Conservation (phyloP, 2,113 vertebrate species). For the Entelurus aequoreus region DNA sequence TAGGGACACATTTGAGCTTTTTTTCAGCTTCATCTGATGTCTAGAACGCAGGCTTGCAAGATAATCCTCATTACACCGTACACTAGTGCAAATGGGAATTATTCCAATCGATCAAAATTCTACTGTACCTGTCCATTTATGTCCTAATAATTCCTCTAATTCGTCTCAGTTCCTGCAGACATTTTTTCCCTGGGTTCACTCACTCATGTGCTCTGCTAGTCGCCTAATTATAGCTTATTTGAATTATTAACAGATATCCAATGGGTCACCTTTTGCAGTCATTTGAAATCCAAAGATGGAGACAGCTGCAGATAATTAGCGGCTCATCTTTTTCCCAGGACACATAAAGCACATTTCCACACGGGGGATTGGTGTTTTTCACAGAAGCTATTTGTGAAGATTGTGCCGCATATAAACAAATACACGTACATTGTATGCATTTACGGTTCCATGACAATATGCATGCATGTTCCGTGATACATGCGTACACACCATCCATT, state of each 20-base stretch:
- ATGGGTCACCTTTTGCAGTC: slow-evolving; percentile 5
- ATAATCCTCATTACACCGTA: slow-evolving; percentile 29
- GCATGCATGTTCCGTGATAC: slow-evolving; percentile 11
- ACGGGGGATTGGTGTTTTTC: slow-evolving; percentile 10
- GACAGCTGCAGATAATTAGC: slow-evolving; percentile 44
- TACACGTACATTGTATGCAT: slow-evolving; percentile 16
- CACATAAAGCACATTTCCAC: slow-evolving; percentile 15
- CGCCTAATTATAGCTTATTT: slow-evolving; percentile 6
- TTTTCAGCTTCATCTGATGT: slow-evolving; percentile 4
- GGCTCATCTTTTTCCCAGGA: slow-evolving; percentile 25
- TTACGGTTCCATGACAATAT: slow-evolving; percentile 27
- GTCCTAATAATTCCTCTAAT: neutral
- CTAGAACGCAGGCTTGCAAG: slow-evolving; percentile 12
- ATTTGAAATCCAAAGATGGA: slow-evolving; percentile 14
- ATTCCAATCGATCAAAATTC: slow-evolving; percentile 31
- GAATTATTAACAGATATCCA: slow-evolving; percentile 14
- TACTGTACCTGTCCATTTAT: neutral
- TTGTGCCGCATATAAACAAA: slow-evolving; percentile 30
- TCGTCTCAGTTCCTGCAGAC: neutral
- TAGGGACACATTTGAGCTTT: neutral
- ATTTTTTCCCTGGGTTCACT: neutral
- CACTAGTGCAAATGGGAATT: slow-evolving; percentile 18
- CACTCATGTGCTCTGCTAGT: neutral
- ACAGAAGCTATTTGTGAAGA: slow-evolving; percentile 49
- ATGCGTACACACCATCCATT: slow-evolving; percentile 38